Evolutionary conservation across 2,888 invertebrate species (phyloP), one percentile per base, ranked within the genome.

Genomic region (Coleophora deauratella): DNA sequence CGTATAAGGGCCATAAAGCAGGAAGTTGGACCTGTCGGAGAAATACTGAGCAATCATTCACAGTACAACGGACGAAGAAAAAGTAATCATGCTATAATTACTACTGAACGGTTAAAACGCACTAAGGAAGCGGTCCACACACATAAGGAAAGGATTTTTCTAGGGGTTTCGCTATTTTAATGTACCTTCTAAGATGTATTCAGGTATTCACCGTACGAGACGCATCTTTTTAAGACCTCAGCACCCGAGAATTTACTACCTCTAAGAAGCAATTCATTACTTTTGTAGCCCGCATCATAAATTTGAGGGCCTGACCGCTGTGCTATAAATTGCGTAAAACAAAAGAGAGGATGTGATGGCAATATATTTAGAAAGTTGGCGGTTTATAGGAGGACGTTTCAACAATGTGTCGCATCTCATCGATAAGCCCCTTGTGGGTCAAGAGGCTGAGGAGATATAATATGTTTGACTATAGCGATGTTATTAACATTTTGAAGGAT

Each of bases 1-100:
- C 72, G 56, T 73, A 72, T 78, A 77, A 67, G 78, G 76, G 69
- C 57, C 56, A 64, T 21, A 21, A 4, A 70, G 63, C 68, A 81
- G 80, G 81, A 81, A 80, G 72, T 61, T 41, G 44, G 55, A 69
- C 74, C 66, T 65, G 71, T 73, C 63, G 58, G 48, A 59, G 53
- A 55, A 57, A 59, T 46, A 54, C 60, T 53, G 54, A 51, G 51
- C 42, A 46, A 42, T 37, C 30, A 33, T 53, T 52, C 50, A 44
- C 46, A 51, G 51, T 54, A 59, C 64, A 59, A 64, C 66, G 60
- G 61, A 42, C 35, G 46, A 49, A 55, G 52, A 68, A 80, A 78
- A 75, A 73, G 47, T 57, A 62, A 65, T 61, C 58, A 60, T 47
- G 54, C 50, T 59, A 49, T 50, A 61, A 66, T 59, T 72, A 79